A percentile compares a stretch with the other conserved stretches of the same genome.
phyloP scores from a whole-genome alignment of 1,140 invertebrate species.

The Cecropterus lyciades region DNA sequence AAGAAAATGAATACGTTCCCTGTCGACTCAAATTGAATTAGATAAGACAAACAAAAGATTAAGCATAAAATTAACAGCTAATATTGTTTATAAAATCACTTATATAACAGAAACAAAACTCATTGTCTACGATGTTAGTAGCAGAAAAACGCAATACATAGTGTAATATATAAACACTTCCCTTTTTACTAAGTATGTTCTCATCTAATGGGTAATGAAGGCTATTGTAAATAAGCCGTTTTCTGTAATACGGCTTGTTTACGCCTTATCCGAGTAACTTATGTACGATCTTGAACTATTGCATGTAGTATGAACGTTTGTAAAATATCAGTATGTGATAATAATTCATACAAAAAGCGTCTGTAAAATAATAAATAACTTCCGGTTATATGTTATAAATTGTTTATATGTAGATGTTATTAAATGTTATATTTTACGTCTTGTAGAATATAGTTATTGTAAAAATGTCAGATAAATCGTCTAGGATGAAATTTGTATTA shows the following conservation, averaged over 20 bases:
- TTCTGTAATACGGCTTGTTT: slow-evolving; percentile 4
- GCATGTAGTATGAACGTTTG: not conserved
- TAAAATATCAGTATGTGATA: not conserved
- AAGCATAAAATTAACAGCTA: too few relatives aligned
- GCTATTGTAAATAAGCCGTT: slow-evolving; percentile 3
- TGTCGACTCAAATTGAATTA: too few relatives aligned
- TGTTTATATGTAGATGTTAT: too few relatives aligned
- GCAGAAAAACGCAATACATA: not conserved
- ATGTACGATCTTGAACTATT: slow-evolving; percentile 5
- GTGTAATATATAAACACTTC: not conserved
- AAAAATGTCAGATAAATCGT: too few relatives aligned
- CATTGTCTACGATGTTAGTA: not conserved
- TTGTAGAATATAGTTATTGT: too few relatives aligned
- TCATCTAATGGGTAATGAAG: not conserved
- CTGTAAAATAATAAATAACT: not conserved
- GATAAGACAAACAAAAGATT: too few relatives aligned
- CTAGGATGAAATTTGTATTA: too few relatives aligned
- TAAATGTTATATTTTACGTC: too few relatives aligned
- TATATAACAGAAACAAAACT: not conserved
- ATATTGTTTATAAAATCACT: too few relatives aligned
- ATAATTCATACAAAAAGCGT: not conserved
- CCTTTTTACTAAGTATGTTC: slow-evolving; percentile 8
- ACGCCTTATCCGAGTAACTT: slow-evolving; percentile 2
- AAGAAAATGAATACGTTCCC: too few relatives aligned
- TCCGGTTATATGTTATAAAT: not conserved